Percentiles rank a stretch among this genome's conserved stretches.
These are phyloP conservation scores for Ovibos moschatus DNA, from an alignment of 2,113 vertebrate genomes.

Conservation along the genomic window DNA sequence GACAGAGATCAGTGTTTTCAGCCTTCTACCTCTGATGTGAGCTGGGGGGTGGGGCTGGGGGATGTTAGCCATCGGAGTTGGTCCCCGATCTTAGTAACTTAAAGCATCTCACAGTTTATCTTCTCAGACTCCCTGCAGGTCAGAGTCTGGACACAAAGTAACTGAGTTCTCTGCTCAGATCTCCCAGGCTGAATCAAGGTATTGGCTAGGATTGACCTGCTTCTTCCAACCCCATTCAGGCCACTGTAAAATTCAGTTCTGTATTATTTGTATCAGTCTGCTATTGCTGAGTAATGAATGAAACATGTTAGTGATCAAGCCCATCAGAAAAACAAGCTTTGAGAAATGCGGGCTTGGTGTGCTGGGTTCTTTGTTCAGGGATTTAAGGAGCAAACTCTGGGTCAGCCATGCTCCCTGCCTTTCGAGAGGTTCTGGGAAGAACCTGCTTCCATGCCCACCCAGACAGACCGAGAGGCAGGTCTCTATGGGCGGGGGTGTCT, in stretches of 20 bases:
- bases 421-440: background rate
- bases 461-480: background rate
- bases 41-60: no score
- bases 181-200: background rate
- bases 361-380: background rate
- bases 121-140: background rate
- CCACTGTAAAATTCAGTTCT: background rate
- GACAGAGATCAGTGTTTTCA: background rate
- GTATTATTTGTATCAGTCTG: background rate
- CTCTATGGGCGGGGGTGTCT: no score
- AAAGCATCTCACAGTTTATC: background rate
- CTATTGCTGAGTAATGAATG: background rate
- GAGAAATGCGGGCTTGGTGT: background rate
- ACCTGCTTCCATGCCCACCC: rapidly evolving
- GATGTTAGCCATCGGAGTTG: background rate
- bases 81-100: background rate
- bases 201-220: background rate
- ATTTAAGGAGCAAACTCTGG: background rate
- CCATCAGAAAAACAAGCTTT: background rate
- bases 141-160: background rate
- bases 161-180: background rate
- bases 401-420: background rate
- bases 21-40: background rate
- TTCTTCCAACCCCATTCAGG: background rate
- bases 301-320: background rate